phyloP scores from a whole-genome alignment of 1,140 invertebrate species.

The Hycleus cichorii region DNA sequence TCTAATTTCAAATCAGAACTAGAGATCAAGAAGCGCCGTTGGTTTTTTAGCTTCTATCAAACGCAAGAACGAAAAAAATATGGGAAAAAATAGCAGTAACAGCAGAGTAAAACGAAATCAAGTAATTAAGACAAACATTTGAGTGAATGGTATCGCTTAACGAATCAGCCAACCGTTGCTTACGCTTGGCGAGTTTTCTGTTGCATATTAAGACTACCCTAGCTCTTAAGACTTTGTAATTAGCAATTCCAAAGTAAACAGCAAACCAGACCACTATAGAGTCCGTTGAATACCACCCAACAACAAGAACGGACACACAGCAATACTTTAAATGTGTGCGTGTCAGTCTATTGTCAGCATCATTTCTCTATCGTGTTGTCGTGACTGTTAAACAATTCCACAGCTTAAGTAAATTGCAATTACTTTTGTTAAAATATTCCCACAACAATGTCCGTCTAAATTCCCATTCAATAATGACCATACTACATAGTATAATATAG shows the following conservation, averaged over 20 bases:
- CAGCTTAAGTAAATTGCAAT: neutral
- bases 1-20: too few relatives aligned
- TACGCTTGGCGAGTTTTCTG: conserved; percentile 28
- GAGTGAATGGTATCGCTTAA: conserved; percentile 22
- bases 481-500: neutral
- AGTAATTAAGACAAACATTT: conserved; percentile 24
- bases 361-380: neutral
- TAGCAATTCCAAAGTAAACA: conserved; percentile 33
- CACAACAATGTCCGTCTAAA: too few relatives aligned
- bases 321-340: too few relatives aligned
- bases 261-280: conserved; percentile 12
- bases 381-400: conserved; percentile 11
- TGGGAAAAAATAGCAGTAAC: neutral
- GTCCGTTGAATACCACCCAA: conserved; percentile 1
- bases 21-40: too few relatives aligned
- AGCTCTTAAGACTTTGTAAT: conserved; percentile 35
- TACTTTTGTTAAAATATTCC: too few relatives aligned
- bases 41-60: too few relatives aligned
- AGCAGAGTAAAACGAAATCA: neutral
- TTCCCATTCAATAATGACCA: neutral
- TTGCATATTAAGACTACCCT: conserved; percentile 25
- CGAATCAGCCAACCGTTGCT: conserved; percentile 31
- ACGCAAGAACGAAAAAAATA: too few relatives aligned
- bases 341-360: too few relatives aligned
- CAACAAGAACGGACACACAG: conserved; percentile 1